Percentiles rank a stretch among this genome's conserved stretches.
Conservation (phyloP, 2,888 invertebrate species). For the Drosophila suboccidentalis region DNA sequence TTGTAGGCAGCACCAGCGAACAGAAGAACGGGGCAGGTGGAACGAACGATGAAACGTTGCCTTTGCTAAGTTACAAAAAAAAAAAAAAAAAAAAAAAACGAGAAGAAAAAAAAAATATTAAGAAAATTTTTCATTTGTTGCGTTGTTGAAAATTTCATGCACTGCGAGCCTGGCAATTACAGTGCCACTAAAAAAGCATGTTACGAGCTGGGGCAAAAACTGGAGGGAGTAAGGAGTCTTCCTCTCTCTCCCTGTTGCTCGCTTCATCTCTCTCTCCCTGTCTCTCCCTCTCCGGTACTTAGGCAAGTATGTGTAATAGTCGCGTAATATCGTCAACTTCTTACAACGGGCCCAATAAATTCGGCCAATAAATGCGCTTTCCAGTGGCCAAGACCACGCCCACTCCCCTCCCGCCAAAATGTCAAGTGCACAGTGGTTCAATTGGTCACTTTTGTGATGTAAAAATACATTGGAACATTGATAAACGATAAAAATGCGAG, state of each 20-base stretch:
- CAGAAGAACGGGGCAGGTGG: neutral
- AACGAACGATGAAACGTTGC: neutral
- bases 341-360: constrained; percentile 46
- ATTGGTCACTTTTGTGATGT: neutral
- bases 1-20: constrained; percentile 16
- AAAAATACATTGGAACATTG: too few relatives aligned
- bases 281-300: neutral
- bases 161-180: constrained; percentile 69
- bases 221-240: neutral
- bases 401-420: too few relatives aligned
- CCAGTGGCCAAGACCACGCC: constrained; percentile 48
- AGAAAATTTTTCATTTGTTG: constrained; percentile 71
- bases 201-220: neutral
- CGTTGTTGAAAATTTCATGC: constrained; percentile 75
- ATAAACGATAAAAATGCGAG: too few relatives aligned
- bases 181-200: constrained; percentile 28
- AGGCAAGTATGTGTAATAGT: constrained; percentile 53
- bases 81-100: constrained; percentile 22
- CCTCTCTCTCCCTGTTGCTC: too few relatives aligned
- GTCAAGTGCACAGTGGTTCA: neutral
- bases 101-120: constrained; percentile 25
- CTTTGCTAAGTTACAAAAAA: constrained; percentile 22
- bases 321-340: constrained; percentile 59
- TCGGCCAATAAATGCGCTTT: constrained; percentile 54
- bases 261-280: neutral